These are phyloP conservation scores for Agrotis ipsilon DNA, from an alignment of 2,888 invertebrate species.

Conservation along the genomic window DNA sequence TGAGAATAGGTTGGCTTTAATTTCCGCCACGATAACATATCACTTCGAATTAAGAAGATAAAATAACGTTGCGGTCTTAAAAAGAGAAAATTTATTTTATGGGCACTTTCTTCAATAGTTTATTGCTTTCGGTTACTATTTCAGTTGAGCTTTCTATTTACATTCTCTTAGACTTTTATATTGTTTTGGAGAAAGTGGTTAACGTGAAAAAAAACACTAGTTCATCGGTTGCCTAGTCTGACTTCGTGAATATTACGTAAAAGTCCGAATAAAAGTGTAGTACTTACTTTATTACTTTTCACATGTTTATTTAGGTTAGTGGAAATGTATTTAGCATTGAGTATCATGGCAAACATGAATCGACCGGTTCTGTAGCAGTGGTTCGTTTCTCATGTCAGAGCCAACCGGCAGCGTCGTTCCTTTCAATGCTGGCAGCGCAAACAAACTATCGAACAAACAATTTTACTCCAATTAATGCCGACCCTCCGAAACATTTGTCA, in stretches of 20 bases:
- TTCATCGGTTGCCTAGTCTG: slow-evolving; percentile 2
- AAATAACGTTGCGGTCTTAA: slow-evolving; percentile 50
- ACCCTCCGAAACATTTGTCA: slow-evolving; percentile 49
- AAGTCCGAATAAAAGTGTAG: slow-evolving; percentile 26
- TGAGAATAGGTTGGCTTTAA: slow-evolving; percentile 43
- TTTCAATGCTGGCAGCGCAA: slow-evolving; percentile 53
- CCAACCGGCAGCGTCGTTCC: slow-evolving; percentile 48
- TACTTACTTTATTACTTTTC: slow-evolving; percentile 27
- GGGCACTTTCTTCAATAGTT: slow-evolving; percentile 54
- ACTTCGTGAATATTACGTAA: slow-evolving; percentile 23
- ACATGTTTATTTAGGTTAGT: slow-evolving; percentile 61
- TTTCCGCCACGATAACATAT: slow-evolving; percentile 55
- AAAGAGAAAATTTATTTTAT: slow-evolving; percentile 60
- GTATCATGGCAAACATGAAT: slow-evolving; percentile 51
- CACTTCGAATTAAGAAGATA: slow-evolving; percentile 57
- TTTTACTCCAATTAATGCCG: slow-evolving; percentile 66
- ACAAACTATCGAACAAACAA: slow-evolving; percentile 63
- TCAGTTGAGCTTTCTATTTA: slow-evolving; percentile 48
- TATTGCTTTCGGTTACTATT: slow-evolving; percentile 56
- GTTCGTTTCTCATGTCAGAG: slow-evolving; percentile 61
- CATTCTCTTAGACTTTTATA: slow-evolving; percentile 40
- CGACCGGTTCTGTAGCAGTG: slow-evolving; percentile 35
- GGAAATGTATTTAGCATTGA: slow-evolving; percentile 47
- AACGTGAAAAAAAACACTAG: neutral
- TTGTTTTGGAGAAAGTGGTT: slow-evolving; percentile 22